phyloP scores from a whole-genome alignment of 92 coral and sea anemone genomes.

The Isaurus tuberculatus region DNA sequence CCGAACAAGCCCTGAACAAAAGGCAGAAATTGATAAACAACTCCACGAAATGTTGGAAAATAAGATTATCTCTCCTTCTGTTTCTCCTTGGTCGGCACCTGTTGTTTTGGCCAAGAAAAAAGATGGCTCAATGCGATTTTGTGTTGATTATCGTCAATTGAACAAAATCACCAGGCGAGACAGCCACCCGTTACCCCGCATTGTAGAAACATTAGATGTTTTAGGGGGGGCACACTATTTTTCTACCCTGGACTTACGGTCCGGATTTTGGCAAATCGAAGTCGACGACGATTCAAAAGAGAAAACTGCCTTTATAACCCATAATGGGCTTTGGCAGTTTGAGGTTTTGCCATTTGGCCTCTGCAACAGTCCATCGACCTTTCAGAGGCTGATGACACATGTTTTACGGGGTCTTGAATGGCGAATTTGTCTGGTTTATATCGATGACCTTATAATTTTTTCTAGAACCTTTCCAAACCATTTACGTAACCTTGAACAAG shows the following conservation, averaged over 20 bases:
- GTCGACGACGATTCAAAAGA: constrained; percentile 55
- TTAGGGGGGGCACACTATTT: constrained; percentile 49
- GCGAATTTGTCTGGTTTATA: constrained; percentile 43
- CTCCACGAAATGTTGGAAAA: constrained; percentile 48
- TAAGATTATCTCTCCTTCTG: constrained; percentile 45
- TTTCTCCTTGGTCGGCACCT: constrained; percentile 53
- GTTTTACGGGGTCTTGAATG: constrained; percentile 56
- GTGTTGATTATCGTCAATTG: constrained; percentile 45
- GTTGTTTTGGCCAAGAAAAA: constrained; percentile 52
- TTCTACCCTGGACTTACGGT: constrained; percentile 52
- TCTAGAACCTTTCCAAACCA: constrained; percentile 43
- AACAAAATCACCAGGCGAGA: constrained; percentile 56
- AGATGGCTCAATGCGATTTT: constrained; percentile 38
- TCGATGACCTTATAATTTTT: constrained; percentile 59
- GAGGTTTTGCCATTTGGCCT: constrained; percentile 64
- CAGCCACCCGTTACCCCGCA: constrained; percentile 56
- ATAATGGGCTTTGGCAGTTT: constrained; percentile 61
- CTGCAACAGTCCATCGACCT: constrained; percentile 61
- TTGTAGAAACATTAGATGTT: constrained; percentile 44
- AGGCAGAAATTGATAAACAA: constrained; percentile 42
- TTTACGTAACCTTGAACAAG: constrained; percentile 49
- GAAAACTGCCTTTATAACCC: constrained; percentile 64
- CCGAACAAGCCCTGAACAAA: constrained; percentile 37
- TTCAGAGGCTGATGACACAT: constrained; percentile 59
- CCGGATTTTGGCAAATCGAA: constrained; percentile 64